These are phyloP conservation scores for Epirrhoe tristata DNA, from an alignment of 2,888 invertebrate genomes.

Conservation along the genomic window DNA sequence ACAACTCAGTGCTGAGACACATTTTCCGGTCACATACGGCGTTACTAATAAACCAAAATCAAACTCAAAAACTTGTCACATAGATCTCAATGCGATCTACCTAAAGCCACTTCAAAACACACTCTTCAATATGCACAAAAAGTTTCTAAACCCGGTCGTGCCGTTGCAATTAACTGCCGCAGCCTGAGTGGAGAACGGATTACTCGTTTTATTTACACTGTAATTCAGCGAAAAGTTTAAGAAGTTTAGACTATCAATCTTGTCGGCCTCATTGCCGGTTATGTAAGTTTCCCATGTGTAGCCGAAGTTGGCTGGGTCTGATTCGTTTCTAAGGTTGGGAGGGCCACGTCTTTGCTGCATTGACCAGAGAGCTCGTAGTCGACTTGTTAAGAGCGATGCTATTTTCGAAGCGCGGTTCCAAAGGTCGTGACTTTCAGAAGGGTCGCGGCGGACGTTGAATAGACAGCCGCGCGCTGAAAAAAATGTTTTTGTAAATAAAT, in stretches of 20 bases:
- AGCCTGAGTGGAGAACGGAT: slow-evolving; percentile 54
- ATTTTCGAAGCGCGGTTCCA: slow-evolving; percentile 83
- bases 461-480: slow-evolving; percentile 87
- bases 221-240: slow-evolving; percentile 52
- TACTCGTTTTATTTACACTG: slow-evolving; percentile 46
- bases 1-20: neutral
- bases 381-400: slow-evolving; percentile 67
- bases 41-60: neutral
- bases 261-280: slow-evolving; percentile 35
- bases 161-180: slow-evolving; percentile 64
- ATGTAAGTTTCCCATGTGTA: slow-evolving; percentile 90
- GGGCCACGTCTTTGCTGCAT: slow-evolving; percentile 80
- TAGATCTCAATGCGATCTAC: too few relatives aligned
- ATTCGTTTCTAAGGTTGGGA: slow-evolving; percentile 78
- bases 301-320: slow-evolving; percentile 89
- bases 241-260: slow-evolving; percentile 47
- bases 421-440: slow-evolving; percentile 91
- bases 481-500: slow-evolving; percentile 4
- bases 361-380: slow-evolving; percentile 70
- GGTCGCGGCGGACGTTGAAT: slow-evolving; percentile 91
- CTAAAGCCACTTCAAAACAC: slow-evolving; percentile 60
- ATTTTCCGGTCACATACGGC: too few relatives aligned
- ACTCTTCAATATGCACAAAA: slow-evolving; percentile 72
- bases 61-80: neutral
- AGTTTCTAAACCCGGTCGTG: slow-evolving; percentile 65